Percentiles rank a stretch among this genome's conserved stretches.
Conservation (phyloP, 2,888 invertebrate species). For the Synergus laeviventris region DNA sequence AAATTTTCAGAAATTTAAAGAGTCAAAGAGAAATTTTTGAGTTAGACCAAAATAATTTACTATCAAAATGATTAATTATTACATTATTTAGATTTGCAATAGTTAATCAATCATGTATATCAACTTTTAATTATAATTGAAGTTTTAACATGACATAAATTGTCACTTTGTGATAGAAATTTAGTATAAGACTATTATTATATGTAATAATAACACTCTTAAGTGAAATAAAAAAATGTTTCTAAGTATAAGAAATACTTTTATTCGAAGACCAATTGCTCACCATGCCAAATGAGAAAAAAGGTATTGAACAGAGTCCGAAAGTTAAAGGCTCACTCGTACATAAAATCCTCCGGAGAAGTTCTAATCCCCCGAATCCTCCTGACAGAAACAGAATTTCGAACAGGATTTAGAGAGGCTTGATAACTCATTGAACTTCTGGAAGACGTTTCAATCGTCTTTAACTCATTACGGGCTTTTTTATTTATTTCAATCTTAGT, state of each 20-base stretch:
- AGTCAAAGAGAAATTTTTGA: too few relatives aligned
- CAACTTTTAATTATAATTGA: too few relatives aligned
- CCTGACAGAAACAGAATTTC: conserved; percentile 22
- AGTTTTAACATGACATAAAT: too few relatives aligned
- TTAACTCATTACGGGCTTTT: not conserved
- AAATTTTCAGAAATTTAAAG: too few relatives aligned
- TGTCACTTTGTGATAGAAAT: too few relatives aligned
- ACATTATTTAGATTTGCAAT: too few relatives aligned
- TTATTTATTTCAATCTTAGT: not conserved
- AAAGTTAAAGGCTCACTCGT: not conserved
- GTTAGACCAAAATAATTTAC: too few relatives aligned
- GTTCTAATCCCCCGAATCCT: conserved; percentile 28
- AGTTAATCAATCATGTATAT: too few relatives aligned
- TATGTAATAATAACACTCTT: too few relatives aligned
- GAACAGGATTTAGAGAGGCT: conserved; percentile 18
- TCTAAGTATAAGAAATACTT: not conserved
- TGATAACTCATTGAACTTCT: conserved; percentile 2
- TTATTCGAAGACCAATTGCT: not conserved
- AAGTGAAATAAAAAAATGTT: not conserved
- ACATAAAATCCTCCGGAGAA: conserved; percentile 32
- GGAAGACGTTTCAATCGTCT: not conserved
- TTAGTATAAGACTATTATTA: not conserved
- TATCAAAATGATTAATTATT: too few relatives aligned
- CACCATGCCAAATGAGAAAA: not conserved
- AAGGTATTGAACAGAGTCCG: not conserved